Conservation (phyloP, 2,797 vertebrate genomes). For the Rhincodon typus region DNA sequence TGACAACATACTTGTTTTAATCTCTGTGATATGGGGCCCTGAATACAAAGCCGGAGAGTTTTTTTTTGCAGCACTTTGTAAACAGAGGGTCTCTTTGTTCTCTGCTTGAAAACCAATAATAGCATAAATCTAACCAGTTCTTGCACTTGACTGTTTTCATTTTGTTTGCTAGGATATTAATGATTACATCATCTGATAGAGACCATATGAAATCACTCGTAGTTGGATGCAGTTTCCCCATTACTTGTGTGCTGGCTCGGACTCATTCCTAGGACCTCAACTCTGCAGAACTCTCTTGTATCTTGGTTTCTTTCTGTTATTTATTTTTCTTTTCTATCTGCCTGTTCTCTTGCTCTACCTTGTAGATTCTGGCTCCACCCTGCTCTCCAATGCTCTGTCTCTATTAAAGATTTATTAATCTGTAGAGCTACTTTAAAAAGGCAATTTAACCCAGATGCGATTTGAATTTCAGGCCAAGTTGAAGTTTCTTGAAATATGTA, state of each 20-base stretch:
- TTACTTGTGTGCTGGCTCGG: background rate
- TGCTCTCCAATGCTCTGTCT: background rate
- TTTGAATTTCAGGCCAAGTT: background rate
- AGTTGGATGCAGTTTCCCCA: background rate
- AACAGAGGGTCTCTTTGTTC: conserved; percentile 17
- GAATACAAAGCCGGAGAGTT: background rate
- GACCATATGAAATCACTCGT: background rate
- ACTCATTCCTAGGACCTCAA: background rate
- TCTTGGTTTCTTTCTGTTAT: background rate
- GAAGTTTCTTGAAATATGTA: background rate
- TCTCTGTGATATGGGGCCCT: too few relatives aligned
- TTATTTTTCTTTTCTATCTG: background rate
- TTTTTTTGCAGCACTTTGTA: background rate
- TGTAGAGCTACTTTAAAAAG: background rate
- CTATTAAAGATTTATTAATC: background rate
- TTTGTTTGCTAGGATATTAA: background rate
- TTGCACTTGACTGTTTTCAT: background rate
- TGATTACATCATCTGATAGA: background rate
- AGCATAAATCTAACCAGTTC: conserved; percentile 23
- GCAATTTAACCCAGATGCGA: background rate
- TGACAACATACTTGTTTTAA: background rate
- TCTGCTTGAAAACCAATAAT: conserved; percentile 13
- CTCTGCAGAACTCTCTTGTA: background rate
- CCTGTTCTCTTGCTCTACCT: background rate
- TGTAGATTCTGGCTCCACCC: background rate